Conservation (phyloP, 2,113 vertebrate species). For the Galbula dea region DNA sequence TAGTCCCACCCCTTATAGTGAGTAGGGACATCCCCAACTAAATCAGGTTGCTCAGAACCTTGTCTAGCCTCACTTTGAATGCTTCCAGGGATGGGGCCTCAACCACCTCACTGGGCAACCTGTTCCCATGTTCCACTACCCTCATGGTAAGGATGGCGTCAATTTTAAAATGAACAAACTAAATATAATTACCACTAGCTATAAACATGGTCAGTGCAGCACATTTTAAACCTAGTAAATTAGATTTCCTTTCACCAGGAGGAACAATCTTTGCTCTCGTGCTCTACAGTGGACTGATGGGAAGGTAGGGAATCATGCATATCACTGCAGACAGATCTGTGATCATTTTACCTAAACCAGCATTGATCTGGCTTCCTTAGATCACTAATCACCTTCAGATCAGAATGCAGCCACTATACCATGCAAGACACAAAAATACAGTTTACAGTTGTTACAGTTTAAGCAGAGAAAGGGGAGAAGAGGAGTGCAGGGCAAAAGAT, state of each 20-base stretch:
- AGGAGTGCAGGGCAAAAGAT: background rate
- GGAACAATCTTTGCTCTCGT: background rate
- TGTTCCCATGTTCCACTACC: no score
- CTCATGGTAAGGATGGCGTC: no score
- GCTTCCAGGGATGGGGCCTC: no score
- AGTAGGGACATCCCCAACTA: no score
- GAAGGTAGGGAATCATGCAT: background rate
- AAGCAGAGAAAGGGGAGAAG: background rate
- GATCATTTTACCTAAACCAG: background rate
- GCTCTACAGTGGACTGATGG: background rate
- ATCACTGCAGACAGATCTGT: background rate
- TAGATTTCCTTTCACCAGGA: background rate
- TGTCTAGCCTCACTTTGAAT: no score
- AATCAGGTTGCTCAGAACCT: no score
- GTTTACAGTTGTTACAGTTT: background rate
- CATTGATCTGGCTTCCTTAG: background rate
- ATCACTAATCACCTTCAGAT: background rate
- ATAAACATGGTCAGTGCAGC: background rate
- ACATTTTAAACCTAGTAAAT: background rate
- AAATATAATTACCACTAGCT: background rate
- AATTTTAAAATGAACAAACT: background rate
- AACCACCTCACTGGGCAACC: no score
- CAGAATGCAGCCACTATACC: background rate
- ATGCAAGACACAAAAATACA: background rate
- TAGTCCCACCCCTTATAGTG: no score